A percentile compares a stretch with the other conserved stretches of the same genome.
Evolutionary conservation across 2,113 vertebrate genomes (phyloP).

Genomic region (Trinectes maculatus): DNA sequence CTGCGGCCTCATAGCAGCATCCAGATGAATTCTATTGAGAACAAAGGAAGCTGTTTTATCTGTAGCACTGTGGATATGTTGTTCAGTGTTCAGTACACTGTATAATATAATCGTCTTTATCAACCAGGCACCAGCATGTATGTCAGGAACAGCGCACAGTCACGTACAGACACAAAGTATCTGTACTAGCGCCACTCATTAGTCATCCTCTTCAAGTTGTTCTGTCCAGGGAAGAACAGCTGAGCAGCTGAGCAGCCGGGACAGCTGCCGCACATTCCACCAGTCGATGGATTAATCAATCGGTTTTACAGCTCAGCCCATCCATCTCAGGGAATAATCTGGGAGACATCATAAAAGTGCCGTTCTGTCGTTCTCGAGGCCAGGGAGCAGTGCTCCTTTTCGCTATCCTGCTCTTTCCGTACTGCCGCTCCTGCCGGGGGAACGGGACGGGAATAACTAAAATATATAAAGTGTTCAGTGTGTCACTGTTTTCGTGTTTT

Average conservation of each 20-base stretch:
- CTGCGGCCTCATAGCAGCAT: conserved; percentile 7
- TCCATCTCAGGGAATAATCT: conserved; percentile 79
- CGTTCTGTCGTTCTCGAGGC: conserved; percentile 69
- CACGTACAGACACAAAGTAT: conserved; percentile 54
- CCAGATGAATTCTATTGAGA: not conserved
- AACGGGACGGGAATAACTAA: conserved; percentile 35
- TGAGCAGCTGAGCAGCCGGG: conserved; percentile 64
- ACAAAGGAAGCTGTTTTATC: not conserved
- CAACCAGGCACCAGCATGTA: conserved; percentile 28
- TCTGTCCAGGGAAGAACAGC: conserved; percentile 71
- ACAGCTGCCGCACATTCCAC: conserved; percentile 69
- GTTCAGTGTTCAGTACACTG: conserved; percentile 13
- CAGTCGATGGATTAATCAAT: conserved; percentile 83
- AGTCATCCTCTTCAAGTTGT: conserved; percentile 73
- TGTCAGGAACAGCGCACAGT: conserved; percentile 26
- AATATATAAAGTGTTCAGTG: conserved; percentile 17
- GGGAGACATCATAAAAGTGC: conserved; percentile 80
- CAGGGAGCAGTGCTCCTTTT: conserved; percentile 48
- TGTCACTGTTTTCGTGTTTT: conserved; percentile 29
- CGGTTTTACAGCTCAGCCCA: conserved; percentile 66
- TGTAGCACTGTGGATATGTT: conserved; percentile 13
- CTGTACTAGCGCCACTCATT: conserved; percentile 62
- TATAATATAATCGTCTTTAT: conserved; percentile 30
- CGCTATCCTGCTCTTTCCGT: conserved; percentile 6
- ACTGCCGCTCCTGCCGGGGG: conserved; percentile 10